Percentiles rank a stretch among this genome's conserved stretches.
These are phyloP conservation scores for Drosophila prostipennis DNA, from an alignment of 2,888 invertebrate genomes.

Conservation along the genomic window DNA sequence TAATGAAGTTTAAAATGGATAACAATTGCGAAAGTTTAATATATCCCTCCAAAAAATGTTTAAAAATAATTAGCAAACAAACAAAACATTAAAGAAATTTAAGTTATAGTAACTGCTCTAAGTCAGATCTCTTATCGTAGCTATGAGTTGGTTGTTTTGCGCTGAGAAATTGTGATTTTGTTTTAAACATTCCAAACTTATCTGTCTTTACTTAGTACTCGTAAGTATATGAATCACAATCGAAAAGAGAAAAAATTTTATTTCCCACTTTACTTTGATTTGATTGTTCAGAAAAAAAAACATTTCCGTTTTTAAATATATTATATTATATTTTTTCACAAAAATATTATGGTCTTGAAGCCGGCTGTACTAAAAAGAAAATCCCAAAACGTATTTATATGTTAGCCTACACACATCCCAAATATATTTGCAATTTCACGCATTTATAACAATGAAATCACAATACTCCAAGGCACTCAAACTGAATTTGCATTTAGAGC, in stretches of 20 bases:
- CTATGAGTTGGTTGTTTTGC: not conserved
- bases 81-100: too few species aligned
- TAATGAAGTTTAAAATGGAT: too few species aligned
- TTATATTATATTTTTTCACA: not conserved
- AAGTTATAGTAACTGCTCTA: not conserved
- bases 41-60: not conserved
- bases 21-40: not conserved
- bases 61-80: too few species aligned
- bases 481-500: conserved; percentile 73
- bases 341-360: not conserved
- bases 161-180: not conserved
- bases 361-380: not conserved
- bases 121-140: not conserved
- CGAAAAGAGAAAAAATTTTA: not conserved
- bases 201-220: not conserved
- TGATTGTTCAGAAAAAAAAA: not conserved
- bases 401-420: conserved; percentile 31
- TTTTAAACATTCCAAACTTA: conserved; percentile 12
- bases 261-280: not conserved
- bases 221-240: conserved; percentile 1
- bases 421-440: conserved; percentile 54
- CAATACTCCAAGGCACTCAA: conserved; percentile 50
- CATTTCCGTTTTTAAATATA: not conserved
- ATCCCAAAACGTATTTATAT: not conserved
- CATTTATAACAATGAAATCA: conserved; percentile 74